Base-by-base conservation (phyloP, 2,113 vertebrate genomes). In the Mormyrus lacerda region DNA sequence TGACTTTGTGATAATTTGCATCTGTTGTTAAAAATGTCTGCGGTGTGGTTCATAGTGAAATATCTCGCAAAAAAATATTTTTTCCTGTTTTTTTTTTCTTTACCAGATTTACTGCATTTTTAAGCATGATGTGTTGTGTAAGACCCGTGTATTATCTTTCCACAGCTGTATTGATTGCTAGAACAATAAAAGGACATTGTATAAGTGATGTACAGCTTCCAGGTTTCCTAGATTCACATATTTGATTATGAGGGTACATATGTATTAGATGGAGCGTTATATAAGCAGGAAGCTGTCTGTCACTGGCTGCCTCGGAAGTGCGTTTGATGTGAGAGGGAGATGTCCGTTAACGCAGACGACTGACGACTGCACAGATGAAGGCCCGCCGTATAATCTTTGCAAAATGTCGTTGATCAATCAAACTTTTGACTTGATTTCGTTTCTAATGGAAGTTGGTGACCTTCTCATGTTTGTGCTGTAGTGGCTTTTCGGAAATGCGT, bases 401-500 rank as follows among this genome's bases (percentile, higher is more conserved):
- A 4, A 79, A 79, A 35, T 31, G 61, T 31, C 1, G 3, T 79
- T 42, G 13, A 42, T 79, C 35, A 79, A 3, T 35, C 73, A 79
- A 35, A 1, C 73, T 79, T 79, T 42, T 79, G 73, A 42, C 35
- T 79, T 79, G 5, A 79, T 79, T 79, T 13, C 31, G 0, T 84
- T 84, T 84, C 24, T 45, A 44, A 82, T 45, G 42, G 3, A 24
- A 45, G 44, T 42, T 13, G 19, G 39, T 93, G 91, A 92, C 94
- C 89, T 94, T 92, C 31, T 79, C 31, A 15, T 69, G 61, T 69
- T 69, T 69, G 27, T 19, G 73, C 73, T 79, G 73, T 79, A 42
- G 92, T 85, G 17, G 85, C 31, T 94, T 94, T 94, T 94, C 89
- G 90, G 93, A 31, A 92, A 94, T 61, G 94, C 92, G 88, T 51